phyloP scores from a whole-genome alignment of 2,888 invertebrate genomes.

The Drosophila colorata region DNA sequence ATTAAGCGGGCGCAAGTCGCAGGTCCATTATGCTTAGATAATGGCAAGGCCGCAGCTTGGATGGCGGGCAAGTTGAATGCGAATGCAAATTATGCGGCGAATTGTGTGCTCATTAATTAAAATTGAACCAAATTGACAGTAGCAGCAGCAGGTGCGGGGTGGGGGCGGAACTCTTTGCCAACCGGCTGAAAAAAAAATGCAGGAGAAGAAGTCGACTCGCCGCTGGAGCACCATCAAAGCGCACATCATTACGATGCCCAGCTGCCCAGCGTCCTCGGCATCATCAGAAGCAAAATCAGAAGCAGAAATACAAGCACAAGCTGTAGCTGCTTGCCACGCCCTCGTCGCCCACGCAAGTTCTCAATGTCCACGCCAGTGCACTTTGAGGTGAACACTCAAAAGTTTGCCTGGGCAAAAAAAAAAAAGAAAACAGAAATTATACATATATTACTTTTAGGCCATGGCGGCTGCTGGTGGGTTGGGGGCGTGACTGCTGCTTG shows the following conservation, averaged over 20 bases:
- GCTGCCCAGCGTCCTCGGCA: constrained; percentile 7
- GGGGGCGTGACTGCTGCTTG: constrained; percentile 7
- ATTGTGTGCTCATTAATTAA: constrained; percentile 80
- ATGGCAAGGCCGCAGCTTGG: constrained; percentile 55
- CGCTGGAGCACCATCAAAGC: constrained; percentile 36
- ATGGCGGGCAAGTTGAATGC: constrained; percentile 30
- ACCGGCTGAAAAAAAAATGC: background rate
- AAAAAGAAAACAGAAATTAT: constrained; percentile 17
- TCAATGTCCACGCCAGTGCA: constrained; percentile 75
- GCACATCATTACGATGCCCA: constrained; percentile 35
- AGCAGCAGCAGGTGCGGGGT: constrained; percentile 4
- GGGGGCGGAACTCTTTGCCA: constrained; percentile 17
- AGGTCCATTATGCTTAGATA: constrained; percentile 75
- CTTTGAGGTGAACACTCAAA: constrained; percentile 79
- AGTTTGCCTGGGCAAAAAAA: constrained; percentile 46
- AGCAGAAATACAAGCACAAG: constrained; percentile 11
- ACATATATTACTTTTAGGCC: constrained; percentile 53
- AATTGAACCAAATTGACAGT: constrained; percentile 73
- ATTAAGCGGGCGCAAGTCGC: constrained; percentile 74
- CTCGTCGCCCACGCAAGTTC: constrained; percentile 42
- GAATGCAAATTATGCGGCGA: constrained; percentile 74
- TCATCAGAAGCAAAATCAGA: background rate
- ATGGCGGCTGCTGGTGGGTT: background rate
- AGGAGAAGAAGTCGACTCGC: constrained; percentile 15
- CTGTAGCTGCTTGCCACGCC: constrained; percentile 26